phyloP scores from a whole-genome alignment of 2,888 invertebrate genomes.

The Drosophila mettleri region DNA sequence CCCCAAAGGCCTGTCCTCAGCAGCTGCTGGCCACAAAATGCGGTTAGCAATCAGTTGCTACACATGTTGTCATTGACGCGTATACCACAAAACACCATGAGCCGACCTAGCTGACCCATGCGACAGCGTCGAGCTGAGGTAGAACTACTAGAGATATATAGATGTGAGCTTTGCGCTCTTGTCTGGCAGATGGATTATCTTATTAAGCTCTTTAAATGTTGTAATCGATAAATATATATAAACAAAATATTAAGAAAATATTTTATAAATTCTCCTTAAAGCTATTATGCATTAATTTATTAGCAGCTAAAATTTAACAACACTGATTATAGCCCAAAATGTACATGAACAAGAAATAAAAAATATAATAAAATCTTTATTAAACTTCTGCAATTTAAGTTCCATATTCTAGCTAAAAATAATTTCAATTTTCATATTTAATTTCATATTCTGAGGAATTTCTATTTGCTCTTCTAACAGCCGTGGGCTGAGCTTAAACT shows the following conservation, averaged over 20 bases:
- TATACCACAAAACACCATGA: conserved; percentile 47
- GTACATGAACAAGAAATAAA: not conserved
- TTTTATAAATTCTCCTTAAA: not conserved
- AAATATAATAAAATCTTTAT: not conserved
- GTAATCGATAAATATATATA: not conserved
- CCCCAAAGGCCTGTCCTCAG: conserved; percentile 7
- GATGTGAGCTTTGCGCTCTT: not conserved
- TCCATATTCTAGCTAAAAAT: not conserved
- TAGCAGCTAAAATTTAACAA: not conserved
- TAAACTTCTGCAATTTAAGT: not conserved
- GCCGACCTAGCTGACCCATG: conserved; percentile 28
- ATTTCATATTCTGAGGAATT: not conserved
- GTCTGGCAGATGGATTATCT: not conserved
- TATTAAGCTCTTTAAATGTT: not conserved
- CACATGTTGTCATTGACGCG: conserved; percentile 48
- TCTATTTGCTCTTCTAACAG: not conserved
- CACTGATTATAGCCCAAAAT: not conserved
- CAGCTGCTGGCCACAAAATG: conserved; percentile 29
- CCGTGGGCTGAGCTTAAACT: not conserved
- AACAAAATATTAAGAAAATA: not conserved
- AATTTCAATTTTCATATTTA: not conserved
- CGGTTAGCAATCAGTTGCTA: conserved; percentile 62
- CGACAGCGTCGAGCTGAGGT: conserved; percentile 12
- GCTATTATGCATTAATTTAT: not conserved
- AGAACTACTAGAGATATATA: not conserved